Evolutionary conservation across 2,113 vertebrate species (phyloP).

Genomic region (Lophura nycthemera): DNA sequence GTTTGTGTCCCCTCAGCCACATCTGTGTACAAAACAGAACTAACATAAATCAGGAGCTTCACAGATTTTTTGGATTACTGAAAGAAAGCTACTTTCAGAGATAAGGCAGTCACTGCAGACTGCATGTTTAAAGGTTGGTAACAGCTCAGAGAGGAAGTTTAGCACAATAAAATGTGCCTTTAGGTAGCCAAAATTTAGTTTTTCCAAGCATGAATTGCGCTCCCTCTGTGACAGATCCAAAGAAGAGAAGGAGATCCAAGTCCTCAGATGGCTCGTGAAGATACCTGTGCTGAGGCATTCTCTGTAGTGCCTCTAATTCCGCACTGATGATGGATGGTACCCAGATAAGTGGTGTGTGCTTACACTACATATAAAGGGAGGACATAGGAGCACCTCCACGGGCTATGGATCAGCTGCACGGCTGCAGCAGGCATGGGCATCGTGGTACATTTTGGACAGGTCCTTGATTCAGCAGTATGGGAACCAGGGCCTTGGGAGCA

Average conservation of each 20-base stretch:
- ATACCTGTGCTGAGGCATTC: not conserved
- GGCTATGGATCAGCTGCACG: not conserved
- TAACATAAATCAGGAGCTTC: not conserved
- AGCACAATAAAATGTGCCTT: not conserved
- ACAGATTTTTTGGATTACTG: not conserved
- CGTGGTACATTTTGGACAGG: not conserved
- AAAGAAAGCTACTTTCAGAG: not conserved
- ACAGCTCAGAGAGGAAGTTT: not conserved
- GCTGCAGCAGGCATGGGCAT: not conserved
- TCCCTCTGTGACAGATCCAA: not conserved
- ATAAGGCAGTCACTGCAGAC: not conserved
- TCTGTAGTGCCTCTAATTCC: not conserved
- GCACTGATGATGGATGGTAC: rapidly evolving
- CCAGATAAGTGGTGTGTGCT: not conserved
- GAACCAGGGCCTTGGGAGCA: not conserved
- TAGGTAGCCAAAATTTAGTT: not conserved
- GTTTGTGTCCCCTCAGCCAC: not conserved
- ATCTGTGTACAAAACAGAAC: not conserved
- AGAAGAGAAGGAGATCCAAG: not conserved
- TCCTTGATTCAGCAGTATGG: not conserved
- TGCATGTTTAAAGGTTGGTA: not conserved
- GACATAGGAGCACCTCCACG: not conserved
- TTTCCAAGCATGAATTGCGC: not conserved
- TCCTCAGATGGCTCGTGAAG: not conserved
- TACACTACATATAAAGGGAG: not conserved